A percentile compares a stretch with the other conserved stretches of the same genome.
phyloP scores from a whole-genome alignment of 2,888 invertebrate species.

The Monochamus alternatus region DNA sequence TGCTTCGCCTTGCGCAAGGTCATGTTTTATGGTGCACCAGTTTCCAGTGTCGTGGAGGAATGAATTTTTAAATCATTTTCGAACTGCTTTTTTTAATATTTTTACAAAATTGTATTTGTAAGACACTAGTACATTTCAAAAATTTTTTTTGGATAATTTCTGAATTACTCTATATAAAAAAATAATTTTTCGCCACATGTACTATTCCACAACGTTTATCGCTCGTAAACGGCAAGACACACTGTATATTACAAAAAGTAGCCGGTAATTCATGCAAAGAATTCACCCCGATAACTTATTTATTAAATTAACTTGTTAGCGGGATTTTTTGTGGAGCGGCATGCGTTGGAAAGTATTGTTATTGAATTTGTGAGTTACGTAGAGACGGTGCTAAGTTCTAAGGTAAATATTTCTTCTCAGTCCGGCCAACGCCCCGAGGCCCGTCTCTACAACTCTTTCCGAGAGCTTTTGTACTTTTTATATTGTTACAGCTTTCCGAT shows the following conservation, averaged over 20 bases:
- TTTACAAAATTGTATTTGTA: no score
- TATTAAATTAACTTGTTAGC: constrained; percentile 31
- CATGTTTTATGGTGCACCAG: no score
- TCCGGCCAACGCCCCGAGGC: constrained; percentile 55
- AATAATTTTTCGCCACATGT: no score
- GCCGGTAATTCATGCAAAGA: background rate
- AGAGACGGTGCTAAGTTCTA: constrained; percentile 60
- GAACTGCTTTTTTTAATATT: no score
- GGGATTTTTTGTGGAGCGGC: constrained; percentile 31
- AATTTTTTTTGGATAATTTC: no score
- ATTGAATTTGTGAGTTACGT: constrained; percentile 60
- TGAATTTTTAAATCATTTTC: no score
- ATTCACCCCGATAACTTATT: background rate
- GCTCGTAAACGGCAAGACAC: no score
- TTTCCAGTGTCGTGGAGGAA: no score
- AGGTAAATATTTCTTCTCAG: constrained; percentile 62
- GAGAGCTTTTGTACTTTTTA: constrained; percentile 66
- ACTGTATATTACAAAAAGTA: background rate
- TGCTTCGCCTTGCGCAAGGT: no score
- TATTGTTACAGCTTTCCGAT: constrained; percentile 68
- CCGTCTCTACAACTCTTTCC: constrained; percentile 63
- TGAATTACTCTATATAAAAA: no score
- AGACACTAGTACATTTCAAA: no score
- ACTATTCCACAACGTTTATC: no score
- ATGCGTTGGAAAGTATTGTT: constrained; percentile 53